Evolutionary conservation across 2,797 vertebrate species (phyloP), one percentile per base, ranked within the genome.

Genomic region (Macroramphosus scolopax): DNA sequence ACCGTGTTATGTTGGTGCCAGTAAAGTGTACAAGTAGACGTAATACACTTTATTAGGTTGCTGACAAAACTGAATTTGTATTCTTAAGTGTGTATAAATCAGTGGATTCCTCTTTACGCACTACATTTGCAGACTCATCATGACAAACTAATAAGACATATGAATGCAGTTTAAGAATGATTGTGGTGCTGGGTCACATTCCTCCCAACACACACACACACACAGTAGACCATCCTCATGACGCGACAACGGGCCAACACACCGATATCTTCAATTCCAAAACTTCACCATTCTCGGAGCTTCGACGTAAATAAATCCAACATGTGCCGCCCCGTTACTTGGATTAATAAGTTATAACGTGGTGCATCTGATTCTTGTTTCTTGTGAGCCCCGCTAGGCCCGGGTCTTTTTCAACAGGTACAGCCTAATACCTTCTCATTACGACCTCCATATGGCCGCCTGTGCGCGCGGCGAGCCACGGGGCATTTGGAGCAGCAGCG

Each of bases 371-470:
- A 68, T 57, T 73, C 70, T 69, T 72, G 78, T 80, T 80, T 81
- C 61, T 62, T n/a, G 55, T 3, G 58, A 67, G 49, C 51, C 75
- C 67, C 49, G 48, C 63, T 17, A 67, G 66, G 51, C 24, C 55
- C 17, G 12, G 78, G n/a, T 67, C 53, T 29, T 55, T 72, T 76
- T 65, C 80, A 82, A 81, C 83, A 87, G 80, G 78, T 87, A 82
- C 69, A 77, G 37, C 68, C 70, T 58, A 22, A 22, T 72, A 68
- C 62, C 68, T 75, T 81, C 81, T 77, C 75, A 73, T 86, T 80
- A 79, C 74, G 69, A 78, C 69, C 66, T 67, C 72, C 80, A 84
- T 76, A 75, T 85, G 82, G 61, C 57, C 57, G 71, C 74, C 75
- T 44, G 70, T 42, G 77, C 75, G 55, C 70, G 52, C 64, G 55